These are phyloP conservation scores for Ptychadena robeensis DNA, from an alignment of 2,797 vertebrate species.

Conservation along the genomic window DNA sequence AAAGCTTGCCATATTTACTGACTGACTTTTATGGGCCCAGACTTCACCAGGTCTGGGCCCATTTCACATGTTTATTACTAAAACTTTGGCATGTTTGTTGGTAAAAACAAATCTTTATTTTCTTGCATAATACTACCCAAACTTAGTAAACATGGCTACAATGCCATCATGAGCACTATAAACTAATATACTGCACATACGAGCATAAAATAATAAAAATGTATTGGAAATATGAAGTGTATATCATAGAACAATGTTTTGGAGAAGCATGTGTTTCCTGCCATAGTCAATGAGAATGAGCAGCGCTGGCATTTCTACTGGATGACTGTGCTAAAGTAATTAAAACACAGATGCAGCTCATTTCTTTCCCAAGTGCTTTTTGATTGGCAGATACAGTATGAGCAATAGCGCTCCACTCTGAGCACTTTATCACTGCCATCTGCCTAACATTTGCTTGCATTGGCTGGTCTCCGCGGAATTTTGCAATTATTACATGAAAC, in stretches of 20 bases:
- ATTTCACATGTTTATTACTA: too few relatives aligned
- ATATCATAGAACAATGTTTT: constrained; percentile 41
- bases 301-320: constrained; percentile 64
- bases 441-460: constrained; percentile 63
- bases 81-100: too few relatives aligned
- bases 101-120: neutral
- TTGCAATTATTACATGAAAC: constrained; percentile 62
- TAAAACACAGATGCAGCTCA: constrained; percentile 70
- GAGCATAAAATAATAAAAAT: constrained; percentile 14
- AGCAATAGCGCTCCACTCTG: constrained; percentile 63
- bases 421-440: constrained; percentile 65
- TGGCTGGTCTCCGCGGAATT: constrained; percentile 56
- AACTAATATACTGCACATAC: neutral
- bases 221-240: constrained; percentile 20
- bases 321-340: constrained; percentile 67
- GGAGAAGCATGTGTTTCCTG: constrained; percentile 57
- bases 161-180: constrained; percentile 11
- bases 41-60: too few relatives aligned
- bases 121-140: neutral
- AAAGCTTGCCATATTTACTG: too few relatives aligned
- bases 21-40: too few relatives aligned
- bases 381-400: constrained; percentile 69
- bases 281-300: constrained; percentile 60
- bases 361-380: constrained; percentile 65
- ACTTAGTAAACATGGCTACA: neutral